A percentile compares a stretch with the other conserved stretches of the same genome.
These are phyloP conservation scores for Catostomus latipinnis DNA, from an alignment of 2,797 vertebrate species.

Conservation along the genomic window DNA sequence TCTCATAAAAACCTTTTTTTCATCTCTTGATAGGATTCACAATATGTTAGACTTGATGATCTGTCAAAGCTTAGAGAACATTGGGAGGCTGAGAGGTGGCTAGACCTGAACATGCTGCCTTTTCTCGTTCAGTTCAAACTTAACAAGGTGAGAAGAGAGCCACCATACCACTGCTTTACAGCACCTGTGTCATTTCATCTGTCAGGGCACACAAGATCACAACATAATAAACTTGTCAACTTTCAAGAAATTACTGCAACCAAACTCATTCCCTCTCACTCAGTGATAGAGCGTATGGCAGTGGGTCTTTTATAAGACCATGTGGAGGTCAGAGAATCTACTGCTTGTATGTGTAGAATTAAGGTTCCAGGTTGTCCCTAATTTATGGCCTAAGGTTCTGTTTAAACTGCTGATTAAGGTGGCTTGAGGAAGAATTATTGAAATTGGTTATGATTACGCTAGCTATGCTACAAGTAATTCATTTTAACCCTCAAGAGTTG, in stretches of 20 bases:
- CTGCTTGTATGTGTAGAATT: constrained; percentile 58
- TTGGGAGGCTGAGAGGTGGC: constrained; percentile 33
- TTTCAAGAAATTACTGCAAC: constrained; percentile 64
- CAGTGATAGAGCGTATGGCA: constrained; percentile 57
- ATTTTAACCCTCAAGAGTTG: constrained; percentile 35
- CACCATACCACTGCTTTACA: constrained; percentile 57
- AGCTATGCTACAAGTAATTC: constrained; percentile 59
- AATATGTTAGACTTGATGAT: constrained; percentile 35
- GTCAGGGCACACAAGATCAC: constrained; percentile 56
- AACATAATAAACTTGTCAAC: constrained; percentile 68
- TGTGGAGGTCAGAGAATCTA: constrained; percentile 58
- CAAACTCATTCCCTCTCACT: constrained; percentile 63
- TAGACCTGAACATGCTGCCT: constrained; percentile 38
- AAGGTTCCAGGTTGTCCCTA: constrained; percentile 53
- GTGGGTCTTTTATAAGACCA: constrained; percentile 63
- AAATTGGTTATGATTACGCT: constrained; percentile 66
- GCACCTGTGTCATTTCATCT: constrained; percentile 60
- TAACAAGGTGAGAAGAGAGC: constrained; percentile 59
- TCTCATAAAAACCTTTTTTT: constrained; percentile 39
- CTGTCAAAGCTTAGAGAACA: constrained; percentile 43
- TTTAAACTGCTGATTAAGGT: constrained; percentile 68
- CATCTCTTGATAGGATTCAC: constrained; percentile 19
- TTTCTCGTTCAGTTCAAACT: constrained; percentile 44
- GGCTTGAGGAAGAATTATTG: constrained; percentile 63
- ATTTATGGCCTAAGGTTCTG: constrained; percentile 65